Evolutionary conservation across 2,888 invertebrate genomes (phyloP).

Genomic region (Dendrolimus pini): DNA sequence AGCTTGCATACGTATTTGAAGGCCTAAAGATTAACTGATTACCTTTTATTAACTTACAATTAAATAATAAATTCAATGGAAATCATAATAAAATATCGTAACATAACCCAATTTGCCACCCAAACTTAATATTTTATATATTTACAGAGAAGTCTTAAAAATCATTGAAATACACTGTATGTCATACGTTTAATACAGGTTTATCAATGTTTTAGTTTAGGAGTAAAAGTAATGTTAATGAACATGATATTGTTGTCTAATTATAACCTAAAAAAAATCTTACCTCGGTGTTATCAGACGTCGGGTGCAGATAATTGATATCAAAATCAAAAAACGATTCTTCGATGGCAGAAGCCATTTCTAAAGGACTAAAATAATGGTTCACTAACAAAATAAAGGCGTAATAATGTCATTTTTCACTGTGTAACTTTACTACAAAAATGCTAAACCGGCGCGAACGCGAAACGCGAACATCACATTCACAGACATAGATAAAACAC

Average conservation of each 20-base stretch:
- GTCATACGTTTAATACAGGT: too few species aligned
- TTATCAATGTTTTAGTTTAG: not conserved
- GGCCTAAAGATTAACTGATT: too few species aligned
- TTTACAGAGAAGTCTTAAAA: too few species aligned
- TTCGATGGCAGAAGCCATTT: constrained; percentile 16
- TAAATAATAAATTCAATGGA: too few species aligned
- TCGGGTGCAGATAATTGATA: constrained; percentile 37
- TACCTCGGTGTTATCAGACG: constrained; percentile 31
- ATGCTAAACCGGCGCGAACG: constrained; percentile 18
- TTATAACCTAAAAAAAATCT: constrained; percentile 29
- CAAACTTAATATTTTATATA: too few species aligned
- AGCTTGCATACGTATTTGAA: too few species aligned
- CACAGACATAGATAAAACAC: too few species aligned
- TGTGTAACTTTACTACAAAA: not conserved
- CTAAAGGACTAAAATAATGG: constrained; percentile 2
- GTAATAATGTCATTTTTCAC: not conserved
- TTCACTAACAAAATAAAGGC: not conserved
- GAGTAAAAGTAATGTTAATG: not conserved
- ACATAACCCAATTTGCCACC: too few species aligned
- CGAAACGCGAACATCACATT: not conserved
- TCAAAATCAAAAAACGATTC: constrained; percentile 42
- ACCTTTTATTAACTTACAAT: too few species aligned
- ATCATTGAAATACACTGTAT: too few species aligned
- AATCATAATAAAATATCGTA: too few species aligned
- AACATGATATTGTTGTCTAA: constrained; percentile 4